phyloP scores from a whole-genome alignment of 2,888 invertebrate species.

The Cyclophora punctaria region DNA sequence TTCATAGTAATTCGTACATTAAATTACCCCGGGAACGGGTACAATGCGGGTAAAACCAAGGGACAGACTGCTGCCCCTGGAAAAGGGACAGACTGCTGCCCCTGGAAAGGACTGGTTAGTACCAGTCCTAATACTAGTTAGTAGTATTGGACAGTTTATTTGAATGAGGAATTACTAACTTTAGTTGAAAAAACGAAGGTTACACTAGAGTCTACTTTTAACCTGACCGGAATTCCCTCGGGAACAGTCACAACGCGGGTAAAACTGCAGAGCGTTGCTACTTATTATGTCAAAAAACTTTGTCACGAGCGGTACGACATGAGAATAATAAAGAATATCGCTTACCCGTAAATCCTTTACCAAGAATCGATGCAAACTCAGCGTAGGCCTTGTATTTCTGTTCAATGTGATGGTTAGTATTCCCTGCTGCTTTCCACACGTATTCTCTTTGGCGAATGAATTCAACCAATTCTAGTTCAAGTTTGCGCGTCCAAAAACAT shows the following conservation, averaged over 20 bases:
- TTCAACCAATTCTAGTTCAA: constrained; percentile 60
- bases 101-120: no score
- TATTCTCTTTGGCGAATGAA: constrained; percentile 51
- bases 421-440: constrained; percentile 58
- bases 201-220: no score
- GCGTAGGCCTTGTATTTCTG: constrained; percentile 66
- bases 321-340: not conserved
- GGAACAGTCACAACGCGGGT: no score
- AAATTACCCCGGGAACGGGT: no score
- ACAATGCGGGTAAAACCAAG: no score
- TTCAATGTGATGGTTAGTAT: constrained; percentile 64
- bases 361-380: constrained; percentile 56
- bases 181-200: no score
- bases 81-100: no score
- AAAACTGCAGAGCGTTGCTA: not conserved
- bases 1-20: no score
- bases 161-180: no score
- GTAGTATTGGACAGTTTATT: no score
- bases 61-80: no score
- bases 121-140: no score
- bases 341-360: constrained; percentile 59
- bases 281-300: not conserved
- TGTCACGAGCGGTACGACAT: not conserved
- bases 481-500: constrained; percentile 61
- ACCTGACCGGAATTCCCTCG: not conserved